phyloP scores from a whole-genome alignment of 2,113 vertebrate genomes.

The Dipodomys ordii region DNA sequence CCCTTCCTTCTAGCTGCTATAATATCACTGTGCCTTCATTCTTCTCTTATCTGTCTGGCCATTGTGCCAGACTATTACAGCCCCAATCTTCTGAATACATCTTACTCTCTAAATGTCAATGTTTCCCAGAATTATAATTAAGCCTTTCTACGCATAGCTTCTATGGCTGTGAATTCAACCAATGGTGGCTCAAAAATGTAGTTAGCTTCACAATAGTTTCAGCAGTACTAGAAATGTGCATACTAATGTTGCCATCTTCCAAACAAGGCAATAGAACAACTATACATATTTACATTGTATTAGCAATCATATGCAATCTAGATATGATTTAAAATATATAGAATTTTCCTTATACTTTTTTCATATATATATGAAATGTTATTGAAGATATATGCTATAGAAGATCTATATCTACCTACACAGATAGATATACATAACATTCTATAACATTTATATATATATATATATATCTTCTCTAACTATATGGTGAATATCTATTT shows the following conservation, averaged over 20 bases:
- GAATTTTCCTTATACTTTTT: neutral
- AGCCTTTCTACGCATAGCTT: neutral
- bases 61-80: neutral
- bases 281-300: neutral
- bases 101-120: neutral
- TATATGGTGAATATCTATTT: no score
- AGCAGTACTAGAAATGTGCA: neutral
- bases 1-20: neutral
- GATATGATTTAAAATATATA: neutral
- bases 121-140: neutral
- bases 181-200: neutral
- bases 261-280: neutral
- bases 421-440: no score
- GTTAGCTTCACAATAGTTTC: neutral
- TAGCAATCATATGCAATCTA: neutral
- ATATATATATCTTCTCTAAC: no score
- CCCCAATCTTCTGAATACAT: conserved; percentile 5
- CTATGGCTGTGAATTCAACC: neutral
- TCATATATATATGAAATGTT: no score
- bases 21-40: neutral
- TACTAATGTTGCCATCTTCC: neutral
- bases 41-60: neutral
- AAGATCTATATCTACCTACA: no score
- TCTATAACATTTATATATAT: no score
- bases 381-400: no score